A percentile compares a stretch with the other conserved stretches of the same genome.
Evolutionary conservation across 2,888 invertebrate species (phyloP).

Genomic region (Drosophila diplacantha): DNA sequence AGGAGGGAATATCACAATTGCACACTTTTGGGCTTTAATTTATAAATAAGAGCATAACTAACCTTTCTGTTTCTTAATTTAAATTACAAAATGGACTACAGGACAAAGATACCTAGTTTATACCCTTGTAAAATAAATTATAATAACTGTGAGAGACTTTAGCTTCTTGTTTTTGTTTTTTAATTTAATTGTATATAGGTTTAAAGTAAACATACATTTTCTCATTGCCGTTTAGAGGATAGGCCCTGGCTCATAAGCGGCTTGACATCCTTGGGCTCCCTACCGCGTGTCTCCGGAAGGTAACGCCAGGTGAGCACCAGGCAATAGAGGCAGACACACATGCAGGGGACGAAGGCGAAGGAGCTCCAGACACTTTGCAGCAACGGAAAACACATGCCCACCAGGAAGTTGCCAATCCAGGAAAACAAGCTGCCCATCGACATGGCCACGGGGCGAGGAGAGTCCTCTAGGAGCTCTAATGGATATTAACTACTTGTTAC

Average conservation of each 20-base stretch:
- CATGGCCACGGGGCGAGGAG: constrained; percentile 89
- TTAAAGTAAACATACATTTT: neutral
- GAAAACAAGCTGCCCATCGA: constrained; percentile 90
- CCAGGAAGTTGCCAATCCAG: constrained; percentile 91
- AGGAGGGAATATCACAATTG: neutral
- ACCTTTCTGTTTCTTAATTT: neutral
- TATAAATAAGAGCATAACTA: neutral
- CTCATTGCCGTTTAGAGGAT: constrained; percentile 75
- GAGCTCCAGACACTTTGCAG: constrained; percentile 82
- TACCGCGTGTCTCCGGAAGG: constrained; percentile 70
- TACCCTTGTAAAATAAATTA: neutral
- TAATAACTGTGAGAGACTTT: neutral
- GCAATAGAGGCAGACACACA: constrained; percentile 72
- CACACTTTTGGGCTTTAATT: neutral
- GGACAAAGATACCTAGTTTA: neutral
- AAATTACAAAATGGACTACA: neutral
- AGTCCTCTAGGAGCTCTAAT: constrained; percentile 87
- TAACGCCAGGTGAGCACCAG: constrained; percentile 63
- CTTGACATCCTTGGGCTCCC: constrained; percentile 61
- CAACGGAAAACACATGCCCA: constrained; percentile 86
- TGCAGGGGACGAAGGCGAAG: constrained; percentile 86
- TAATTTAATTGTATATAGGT: neutral
- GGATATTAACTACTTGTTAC: neutral
- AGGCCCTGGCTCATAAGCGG: constrained; percentile 79
- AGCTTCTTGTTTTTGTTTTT: neutral